Percentiles rank a stretch among this genome's conserved stretches.
Conservation (phyloP, 2,888 invertebrate genomes). For the Drosophila phalerata region DNA sequence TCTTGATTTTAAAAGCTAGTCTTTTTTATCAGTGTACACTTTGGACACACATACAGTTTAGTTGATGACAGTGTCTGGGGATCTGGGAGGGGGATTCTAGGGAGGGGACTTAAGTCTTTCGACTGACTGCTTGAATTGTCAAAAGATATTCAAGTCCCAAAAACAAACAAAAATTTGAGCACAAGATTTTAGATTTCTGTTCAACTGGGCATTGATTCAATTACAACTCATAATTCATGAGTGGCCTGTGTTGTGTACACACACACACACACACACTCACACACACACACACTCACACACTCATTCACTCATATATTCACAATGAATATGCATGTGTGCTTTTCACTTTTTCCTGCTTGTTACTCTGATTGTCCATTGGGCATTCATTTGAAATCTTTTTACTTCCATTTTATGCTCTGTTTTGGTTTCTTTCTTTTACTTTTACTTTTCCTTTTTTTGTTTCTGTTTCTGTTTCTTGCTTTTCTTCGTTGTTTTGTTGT, state of each 20-base stretch:
- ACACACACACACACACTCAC: slow-evolving; percentile 37
- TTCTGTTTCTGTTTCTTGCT: slow-evolving; percentile 17
- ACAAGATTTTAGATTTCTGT: slow-evolving; percentile 15
- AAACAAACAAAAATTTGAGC: slow-evolving; percentile 14
- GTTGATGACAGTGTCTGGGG: slow-evolving; percentile 32
- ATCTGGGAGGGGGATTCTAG: neutral
- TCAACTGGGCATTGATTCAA: slow-evolving; percentile 60
- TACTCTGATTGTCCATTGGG: slow-evolving; percentile 74
- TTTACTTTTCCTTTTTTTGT: too few species aligned
- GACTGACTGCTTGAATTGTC: slow-evolving; percentile 28
- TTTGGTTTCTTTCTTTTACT: slow-evolving; percentile 16
- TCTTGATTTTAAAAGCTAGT: too few species aligned
- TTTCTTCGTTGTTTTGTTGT: slow-evolving; percentile 19
- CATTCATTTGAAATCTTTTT: slow-evolving; percentile 66
- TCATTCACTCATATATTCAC: slow-evolving; percentile 17
- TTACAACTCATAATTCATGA: slow-evolving; percentile 78
- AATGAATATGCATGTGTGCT: slow-evolving; percentile 63
- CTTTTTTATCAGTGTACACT: too few species aligned
- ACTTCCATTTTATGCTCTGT: slow-evolving; percentile 33
- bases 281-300: slow-evolving; percentile 8
- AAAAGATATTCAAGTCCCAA: slow-evolving; percentile 13
- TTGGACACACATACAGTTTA: neutral
- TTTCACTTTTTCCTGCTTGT: slow-evolving; percentile 33
- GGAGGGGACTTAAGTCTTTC: slow-evolving; percentile 6
- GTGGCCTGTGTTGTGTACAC: slow-evolving; percentile 49